These are phyloP conservation scores for Ylistrum balloti DNA, from an alignment of 1,140 invertebrate genomes.

Conservation along the genomic window DNA sequence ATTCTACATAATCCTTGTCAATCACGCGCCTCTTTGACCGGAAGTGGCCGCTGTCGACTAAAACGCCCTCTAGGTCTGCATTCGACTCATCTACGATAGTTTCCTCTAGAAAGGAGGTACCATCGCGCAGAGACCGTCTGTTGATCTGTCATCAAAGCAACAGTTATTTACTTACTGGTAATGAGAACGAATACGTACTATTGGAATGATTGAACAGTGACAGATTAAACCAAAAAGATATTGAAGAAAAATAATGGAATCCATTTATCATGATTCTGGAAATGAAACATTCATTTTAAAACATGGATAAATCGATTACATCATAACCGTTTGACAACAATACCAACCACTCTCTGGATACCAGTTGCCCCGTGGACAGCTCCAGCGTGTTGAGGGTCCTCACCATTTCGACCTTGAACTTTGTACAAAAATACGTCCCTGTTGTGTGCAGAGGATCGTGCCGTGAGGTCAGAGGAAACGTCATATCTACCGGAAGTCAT, in stretches of 20 bases:
- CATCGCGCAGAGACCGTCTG: conserved; percentile 44
- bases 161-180: not conserved
- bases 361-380: conserved; percentile 73
- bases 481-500: conserved; percentile 70
- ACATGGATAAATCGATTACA: no score
- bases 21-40: conserved; percentile 54
- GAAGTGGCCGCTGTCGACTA: conserved; percentile 63
- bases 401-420: conserved; percentile 70
- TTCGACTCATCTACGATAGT: conserved; percentile 56
- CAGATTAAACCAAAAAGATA: no score
- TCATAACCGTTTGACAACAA: not conserved
- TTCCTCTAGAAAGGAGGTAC: conserved; percentile 56
- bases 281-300: no score
- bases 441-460: conserved; percentile 66
- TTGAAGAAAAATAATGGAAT: no score
- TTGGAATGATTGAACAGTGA: no score
- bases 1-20: conserved; percentile 68
- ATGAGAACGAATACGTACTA: no score
- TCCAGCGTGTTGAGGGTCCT: conserved; percentile 59
- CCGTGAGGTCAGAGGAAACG: conserved; percentile 73
- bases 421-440: conserved; percentile 73
- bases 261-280: no score
- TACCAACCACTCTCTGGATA: conserved; percentile 68
- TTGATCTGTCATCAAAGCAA: conserved; percentile 52
- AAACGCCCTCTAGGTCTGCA: conserved; percentile 54